Percentiles rank a stretch among this genome's conserved stretches.
These are phyloP conservation scores for Hylaeus volcanicus DNA, from an alignment of 1,140 invertebrate species.

Conservation along the genomic window DNA sequence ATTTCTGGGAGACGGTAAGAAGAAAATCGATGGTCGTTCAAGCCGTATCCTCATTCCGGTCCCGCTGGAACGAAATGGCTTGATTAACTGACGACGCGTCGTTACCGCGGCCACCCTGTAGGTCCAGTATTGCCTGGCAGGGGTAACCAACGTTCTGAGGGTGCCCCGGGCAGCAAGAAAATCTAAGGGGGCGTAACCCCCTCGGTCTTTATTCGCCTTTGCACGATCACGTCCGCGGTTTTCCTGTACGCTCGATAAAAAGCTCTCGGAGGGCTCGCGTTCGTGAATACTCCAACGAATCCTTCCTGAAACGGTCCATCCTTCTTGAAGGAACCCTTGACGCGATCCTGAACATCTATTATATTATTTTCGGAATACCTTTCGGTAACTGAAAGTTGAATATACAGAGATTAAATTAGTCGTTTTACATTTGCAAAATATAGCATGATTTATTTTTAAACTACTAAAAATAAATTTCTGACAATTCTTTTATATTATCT, in stretches of 20 bases:
- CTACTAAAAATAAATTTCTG: too few relatives aligned
- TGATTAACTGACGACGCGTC: constrained; percentile 80
- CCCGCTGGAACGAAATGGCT: constrained; percentile 78
- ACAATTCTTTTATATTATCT: too few relatives aligned
- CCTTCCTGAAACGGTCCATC: not conserved
- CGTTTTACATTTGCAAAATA: too few relatives aligned
- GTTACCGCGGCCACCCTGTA: constrained; percentile 75
- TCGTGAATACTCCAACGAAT: constrained; percentile 2
- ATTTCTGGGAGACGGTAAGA: constrained; percentile 42
- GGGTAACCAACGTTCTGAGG: constrained; percentile 62
- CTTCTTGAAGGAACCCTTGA: not conserved
- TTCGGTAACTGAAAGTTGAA: too few relatives aligned
- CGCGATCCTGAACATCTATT: not conserved
- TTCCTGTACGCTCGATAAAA: constrained; percentile 58
- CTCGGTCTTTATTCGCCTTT: constrained; percentile 62
- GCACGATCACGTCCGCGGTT: constrained; percentile 68
- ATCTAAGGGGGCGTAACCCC: constrained; percentile 64
- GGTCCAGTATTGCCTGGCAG: constrained; percentile 68
- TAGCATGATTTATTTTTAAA: too few relatives aligned
- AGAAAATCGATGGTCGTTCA: constrained; percentile 73
- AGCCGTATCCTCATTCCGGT: constrained; percentile 70
- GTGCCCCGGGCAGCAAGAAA: constrained; percentile 67
- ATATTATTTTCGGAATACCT: too few relatives aligned
- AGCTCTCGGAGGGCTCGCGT: constrained; percentile 21
- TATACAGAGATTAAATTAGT: too few relatives aligned